A percentile compares a stretch with the other conserved stretches of the same genome.
Conservation (phyloP, 2,113 vertebrate genomes). For the Hypanus sabinus region DNA sequence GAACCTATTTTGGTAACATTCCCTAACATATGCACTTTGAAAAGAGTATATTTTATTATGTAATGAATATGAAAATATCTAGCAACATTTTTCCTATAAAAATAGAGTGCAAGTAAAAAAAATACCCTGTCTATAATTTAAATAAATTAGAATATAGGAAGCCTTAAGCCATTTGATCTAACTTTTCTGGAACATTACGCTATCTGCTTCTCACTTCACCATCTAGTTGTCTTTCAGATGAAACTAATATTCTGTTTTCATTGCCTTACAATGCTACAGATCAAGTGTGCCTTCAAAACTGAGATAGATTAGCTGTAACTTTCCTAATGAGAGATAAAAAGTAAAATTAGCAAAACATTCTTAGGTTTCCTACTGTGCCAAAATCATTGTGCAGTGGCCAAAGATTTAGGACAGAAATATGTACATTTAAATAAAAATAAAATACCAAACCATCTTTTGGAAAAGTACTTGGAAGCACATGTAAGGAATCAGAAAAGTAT, state of each 20-base stretch:
- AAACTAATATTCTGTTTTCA: background rate
- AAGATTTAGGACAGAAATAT: background rate
- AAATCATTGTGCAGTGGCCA: background rate
- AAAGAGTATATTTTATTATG: background rate
- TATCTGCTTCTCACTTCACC: background rate
- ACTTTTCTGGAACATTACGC: background rate
- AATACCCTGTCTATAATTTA: background rate
- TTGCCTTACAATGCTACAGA: background rate
- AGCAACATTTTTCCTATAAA: background rate
- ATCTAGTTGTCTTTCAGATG: background rate
- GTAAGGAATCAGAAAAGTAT: background rate
- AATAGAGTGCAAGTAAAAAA: background rate
- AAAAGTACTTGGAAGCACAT: background rate
- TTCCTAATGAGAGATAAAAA: background rate
- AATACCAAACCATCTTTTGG: background rate
- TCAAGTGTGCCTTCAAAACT: background rate
- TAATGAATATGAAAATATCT: background rate
- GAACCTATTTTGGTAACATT: background rate
- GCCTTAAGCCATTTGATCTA: background rate
- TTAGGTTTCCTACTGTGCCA: background rate
- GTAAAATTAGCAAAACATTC: background rate
- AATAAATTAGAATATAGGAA: slow-evolving; percentile 4
- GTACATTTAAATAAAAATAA: background rate
- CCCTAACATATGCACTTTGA: background rate
- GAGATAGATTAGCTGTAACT: background rate